Evolutionary conservation across 2,113 vertebrate genomes (phyloP).

Genomic region (Pipra filicauda): DNA sequence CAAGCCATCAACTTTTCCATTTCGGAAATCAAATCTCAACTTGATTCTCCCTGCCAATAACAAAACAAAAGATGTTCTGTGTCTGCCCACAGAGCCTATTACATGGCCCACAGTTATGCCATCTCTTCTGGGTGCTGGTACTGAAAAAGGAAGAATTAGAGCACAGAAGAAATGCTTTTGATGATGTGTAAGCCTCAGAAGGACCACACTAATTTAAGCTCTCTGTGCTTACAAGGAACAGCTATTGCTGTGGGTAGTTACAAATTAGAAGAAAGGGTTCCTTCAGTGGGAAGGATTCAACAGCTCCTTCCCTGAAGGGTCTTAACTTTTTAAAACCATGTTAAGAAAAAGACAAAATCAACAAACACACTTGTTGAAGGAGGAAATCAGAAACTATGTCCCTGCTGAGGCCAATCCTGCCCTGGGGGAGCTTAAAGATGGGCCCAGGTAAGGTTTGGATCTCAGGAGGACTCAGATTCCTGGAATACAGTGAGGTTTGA

Average conservation of each 20-base stretch:
- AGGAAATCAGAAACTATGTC: neutral
- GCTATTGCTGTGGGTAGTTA: neutral
- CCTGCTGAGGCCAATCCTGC: neutral
- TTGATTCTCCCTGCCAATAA: neutral
- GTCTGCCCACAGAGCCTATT: neutral
- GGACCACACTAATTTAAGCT: neutral
- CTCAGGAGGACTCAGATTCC: neutral
- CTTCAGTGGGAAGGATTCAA: neutral
- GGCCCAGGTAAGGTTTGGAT: neutral
- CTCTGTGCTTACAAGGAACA: neutral
- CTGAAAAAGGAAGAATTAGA: neutral
- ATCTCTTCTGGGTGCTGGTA: neutral
- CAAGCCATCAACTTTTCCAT: neutral
- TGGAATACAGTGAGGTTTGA: neutral
- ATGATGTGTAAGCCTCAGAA: neutral
- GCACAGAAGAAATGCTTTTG: neutral
- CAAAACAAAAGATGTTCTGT: neutral
- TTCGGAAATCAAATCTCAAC: neutral
- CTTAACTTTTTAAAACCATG: neutral
- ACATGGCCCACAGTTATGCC: neutral
- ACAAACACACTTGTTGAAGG: neutral
- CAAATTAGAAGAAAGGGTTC: neutral
- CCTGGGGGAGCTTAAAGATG: neutral
- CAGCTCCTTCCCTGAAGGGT: neutral
- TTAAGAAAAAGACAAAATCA: neutral